These are phyloP conservation scores for Pseudococcus longispinus DNA, from an alignment of 2,888 invertebrate genomes.

Conservation along the genomic window DNA sequence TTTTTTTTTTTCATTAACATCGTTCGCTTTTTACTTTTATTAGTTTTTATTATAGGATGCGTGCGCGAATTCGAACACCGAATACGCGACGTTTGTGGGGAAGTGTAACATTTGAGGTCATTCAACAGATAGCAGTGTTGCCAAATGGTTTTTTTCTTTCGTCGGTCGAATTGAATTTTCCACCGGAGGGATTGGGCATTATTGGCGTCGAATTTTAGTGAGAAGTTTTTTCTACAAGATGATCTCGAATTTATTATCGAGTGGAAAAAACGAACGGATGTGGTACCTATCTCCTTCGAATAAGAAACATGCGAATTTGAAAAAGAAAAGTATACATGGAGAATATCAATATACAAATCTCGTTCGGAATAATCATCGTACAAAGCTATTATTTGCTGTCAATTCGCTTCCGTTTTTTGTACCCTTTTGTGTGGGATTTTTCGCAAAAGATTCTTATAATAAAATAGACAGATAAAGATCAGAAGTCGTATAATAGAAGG, in stretches of 20 bases:
- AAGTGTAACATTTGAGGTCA: conserved; percentile 41
- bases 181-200: background rate
- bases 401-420: conserved; percentile 1
- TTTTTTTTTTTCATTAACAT: background rate
- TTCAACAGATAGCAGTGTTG: conserved; percentile 44
- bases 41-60: background rate
- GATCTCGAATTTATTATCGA: background rate
- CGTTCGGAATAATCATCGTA: background rate
- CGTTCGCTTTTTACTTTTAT: conserved; percentile 17
- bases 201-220: background rate
- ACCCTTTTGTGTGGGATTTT: background rate
- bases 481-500: conserved; percentile 1
- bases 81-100: conserved; percentile 14
- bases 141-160: background rate
- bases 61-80: conserved; percentile 3
- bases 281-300: background rate
- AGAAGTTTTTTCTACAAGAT: background rate
- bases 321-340: background rate
- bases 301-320: background rate
- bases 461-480: conserved; percentile 20
- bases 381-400: background rate
- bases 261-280: background rate
- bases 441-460: conserved; percentile 8
- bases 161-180: background rate
- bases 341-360: background rate